Evolutionary conservation across 2,113 vertebrate species (phyloP).

Genomic region (Lepus timidus): DNA sequence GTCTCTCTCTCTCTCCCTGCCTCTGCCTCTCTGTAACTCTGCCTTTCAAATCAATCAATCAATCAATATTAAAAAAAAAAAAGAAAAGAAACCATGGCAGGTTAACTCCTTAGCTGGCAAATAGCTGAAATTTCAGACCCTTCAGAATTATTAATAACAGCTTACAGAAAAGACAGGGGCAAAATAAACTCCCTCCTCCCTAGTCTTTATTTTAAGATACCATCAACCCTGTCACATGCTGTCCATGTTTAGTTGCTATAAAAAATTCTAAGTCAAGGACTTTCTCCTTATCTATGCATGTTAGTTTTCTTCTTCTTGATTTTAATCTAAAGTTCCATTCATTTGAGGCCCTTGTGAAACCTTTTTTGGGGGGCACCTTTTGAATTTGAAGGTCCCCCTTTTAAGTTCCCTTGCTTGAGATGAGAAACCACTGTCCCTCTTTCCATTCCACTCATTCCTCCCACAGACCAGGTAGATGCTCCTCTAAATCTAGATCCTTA

Average conservation of each 20-base stretch:
- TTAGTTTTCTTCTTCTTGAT: constrained; percentile 32
- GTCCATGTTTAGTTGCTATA: not conserved
- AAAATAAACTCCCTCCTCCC: not conserved
- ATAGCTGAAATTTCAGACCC: not conserved
- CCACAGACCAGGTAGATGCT: not conserved
- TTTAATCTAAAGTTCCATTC: constrained; percentile 46
- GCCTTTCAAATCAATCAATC: too few species aligned
- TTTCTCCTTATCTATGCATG: constrained; percentile 53
- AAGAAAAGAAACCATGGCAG: not conserved
- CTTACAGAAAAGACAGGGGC: not conserved
- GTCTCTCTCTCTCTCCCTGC: too few species aligned
- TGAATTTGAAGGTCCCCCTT: not conserved
- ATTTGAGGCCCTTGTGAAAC: not conserved
- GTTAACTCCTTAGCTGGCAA: not conserved
- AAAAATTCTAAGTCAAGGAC: constrained; percentile 13
- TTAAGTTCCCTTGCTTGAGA: not conserved
- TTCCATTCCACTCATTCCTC: not conserved
- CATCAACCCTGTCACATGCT: not conserved
- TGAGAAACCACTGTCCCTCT: not conserved
- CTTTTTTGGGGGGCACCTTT: not conserved
- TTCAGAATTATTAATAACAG: not conserved
- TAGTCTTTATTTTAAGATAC: constrained; percentile 16
- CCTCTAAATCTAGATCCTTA: not conserved
- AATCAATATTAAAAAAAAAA: too few species aligned
- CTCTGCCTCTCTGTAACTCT: too few species aligned